Evolutionary conservation across 2,113 vertebrate species (phyloP).

Genomic region (Acrocephalus kingi): DNA sequence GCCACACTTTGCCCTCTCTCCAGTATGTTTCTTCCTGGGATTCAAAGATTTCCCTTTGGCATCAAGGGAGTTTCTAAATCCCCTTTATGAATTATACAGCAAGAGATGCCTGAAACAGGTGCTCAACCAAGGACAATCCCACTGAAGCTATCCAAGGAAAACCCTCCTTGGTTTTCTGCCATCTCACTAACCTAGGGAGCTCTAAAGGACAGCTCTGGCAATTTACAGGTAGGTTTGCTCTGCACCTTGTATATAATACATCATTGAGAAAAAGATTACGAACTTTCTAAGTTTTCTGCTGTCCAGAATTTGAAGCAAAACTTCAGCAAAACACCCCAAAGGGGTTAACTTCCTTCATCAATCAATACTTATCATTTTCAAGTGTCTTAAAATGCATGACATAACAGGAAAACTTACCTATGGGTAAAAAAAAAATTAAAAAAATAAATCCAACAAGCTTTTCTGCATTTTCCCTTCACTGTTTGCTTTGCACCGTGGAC

Average conservation of each 20-base stretch:
- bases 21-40: background rate
- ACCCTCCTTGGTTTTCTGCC: background rate
- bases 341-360: background rate
- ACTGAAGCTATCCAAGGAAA: background rate
- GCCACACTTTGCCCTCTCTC: background rate
- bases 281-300: background rate
- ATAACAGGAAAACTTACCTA: background rate
- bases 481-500: background rate
- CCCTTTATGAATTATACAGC: background rate
- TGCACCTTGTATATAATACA: background rate
- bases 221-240: background rate
- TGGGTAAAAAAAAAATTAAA: background rate
- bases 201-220: background rate
- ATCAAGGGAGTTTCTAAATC: background rate
- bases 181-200: background rate
- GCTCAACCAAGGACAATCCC: background rate
- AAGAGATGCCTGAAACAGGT: background rate
- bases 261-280: background rate
- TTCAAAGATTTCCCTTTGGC: background rate
- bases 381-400: background rate
- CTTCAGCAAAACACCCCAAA: background rate
- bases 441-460: background rate
- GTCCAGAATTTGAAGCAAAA: background rate
- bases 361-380: background rate
- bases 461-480: background rate